Evolutionary conservation across 2,797 vertebrate species (phyloP).

Genomic region (Chromis chromis): DNA sequence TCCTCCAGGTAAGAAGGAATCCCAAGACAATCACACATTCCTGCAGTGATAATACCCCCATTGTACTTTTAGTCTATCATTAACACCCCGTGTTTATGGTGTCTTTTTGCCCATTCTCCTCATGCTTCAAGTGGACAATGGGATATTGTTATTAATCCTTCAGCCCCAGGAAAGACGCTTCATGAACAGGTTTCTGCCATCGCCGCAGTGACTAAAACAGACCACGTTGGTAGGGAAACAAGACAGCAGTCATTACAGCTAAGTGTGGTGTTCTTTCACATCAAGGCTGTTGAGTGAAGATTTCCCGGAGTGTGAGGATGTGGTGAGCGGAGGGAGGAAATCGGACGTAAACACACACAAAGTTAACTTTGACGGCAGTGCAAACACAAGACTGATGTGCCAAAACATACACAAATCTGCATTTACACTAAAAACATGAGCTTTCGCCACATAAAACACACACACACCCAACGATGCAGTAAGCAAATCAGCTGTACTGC

Average conservation of each 20-base stretch:
- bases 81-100: constrained; percentile 45
- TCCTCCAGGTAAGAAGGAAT: constrained; percentile 38
- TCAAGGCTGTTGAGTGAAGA: constrained; percentile 58
- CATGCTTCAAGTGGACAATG: constrained; percentile 43
- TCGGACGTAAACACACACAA: constrained; percentile 3
- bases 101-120: constrained; percentile 26
- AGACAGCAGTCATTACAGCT: constrained; percentile 66
- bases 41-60: constrained; percentile 49
- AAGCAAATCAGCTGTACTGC: constrained; percentile 37
- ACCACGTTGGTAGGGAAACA: constrained; percentile 62
- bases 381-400: constrained; percentile 24
- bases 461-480: constrained; percentile 10
- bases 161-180: constrained; percentile 29
- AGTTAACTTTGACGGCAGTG: constrained; percentile 24
- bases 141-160: constrained; percentile 54
- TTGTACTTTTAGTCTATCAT: constrained; percentile 43
- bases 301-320: constrained; percentile 47
- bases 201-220: constrained; percentile 54
- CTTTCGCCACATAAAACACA: constrained; percentile 16
- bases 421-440: neutral
- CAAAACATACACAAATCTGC: constrained; percentile 2
- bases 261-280: constrained; percentile 52
- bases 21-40: constrained; percentile 46
- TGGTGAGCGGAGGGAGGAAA: constrained; percentile 20
- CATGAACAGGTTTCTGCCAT: constrained; percentile 41